These are phyloP conservation scores for Coptodon rendalli DNA, from an alignment of 2,113 vertebrate genomes.

Conservation along the genomic window DNA sequence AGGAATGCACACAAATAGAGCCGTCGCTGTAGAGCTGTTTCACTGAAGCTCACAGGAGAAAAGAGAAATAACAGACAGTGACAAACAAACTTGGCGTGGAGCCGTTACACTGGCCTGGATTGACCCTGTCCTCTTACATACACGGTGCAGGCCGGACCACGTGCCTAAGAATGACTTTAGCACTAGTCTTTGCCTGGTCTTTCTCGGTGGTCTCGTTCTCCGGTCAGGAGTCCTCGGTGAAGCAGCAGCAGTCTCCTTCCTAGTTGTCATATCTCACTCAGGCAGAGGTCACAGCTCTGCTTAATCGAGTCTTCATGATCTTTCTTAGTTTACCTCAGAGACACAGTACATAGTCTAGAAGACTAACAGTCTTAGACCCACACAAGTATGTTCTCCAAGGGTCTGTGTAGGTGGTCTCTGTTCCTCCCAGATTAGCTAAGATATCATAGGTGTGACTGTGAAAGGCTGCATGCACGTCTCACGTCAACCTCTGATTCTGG, in stretches of 20 bases:
- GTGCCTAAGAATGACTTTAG: neutral
- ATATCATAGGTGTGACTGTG: neutral
- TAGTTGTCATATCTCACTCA: neutral
- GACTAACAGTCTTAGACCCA: neutral
- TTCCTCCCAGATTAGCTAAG: neutral
- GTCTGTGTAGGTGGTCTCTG: neutral
- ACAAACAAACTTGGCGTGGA: neutral
- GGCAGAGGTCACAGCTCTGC: neutral
- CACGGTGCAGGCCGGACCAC: no score
- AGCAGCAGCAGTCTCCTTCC: neutral
- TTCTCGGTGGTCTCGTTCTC: neutral
- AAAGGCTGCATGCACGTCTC: neutral
- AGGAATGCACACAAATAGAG: neutral
- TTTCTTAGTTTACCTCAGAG: neutral
- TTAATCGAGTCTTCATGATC: neutral
- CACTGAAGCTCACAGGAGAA: neutral
- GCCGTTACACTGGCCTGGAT: neutral
- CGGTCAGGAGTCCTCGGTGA: neutral
- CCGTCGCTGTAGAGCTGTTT: neutral
- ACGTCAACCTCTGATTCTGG: neutral
- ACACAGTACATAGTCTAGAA: neutral
- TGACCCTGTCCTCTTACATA: neutral
- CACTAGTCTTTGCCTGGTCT: neutral
- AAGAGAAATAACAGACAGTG: neutral
- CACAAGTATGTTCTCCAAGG: neutral